Evolutionary conservation across 2,113 vertebrate genomes (phyloP), one percentile per base, ranked within the genome.

Genomic region (Ctenodactylus gundi): DNA sequence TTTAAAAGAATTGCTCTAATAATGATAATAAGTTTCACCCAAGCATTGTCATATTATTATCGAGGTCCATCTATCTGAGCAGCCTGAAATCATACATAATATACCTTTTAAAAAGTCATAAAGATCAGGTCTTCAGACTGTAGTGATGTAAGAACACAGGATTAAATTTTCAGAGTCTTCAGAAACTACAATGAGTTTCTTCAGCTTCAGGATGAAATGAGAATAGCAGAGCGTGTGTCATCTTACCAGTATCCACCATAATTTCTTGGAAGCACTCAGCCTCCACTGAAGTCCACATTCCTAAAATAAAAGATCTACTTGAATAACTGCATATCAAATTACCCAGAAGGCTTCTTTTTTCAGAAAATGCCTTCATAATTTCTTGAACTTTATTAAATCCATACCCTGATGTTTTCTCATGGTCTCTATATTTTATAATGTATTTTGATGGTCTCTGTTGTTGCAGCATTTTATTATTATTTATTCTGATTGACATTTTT

Each of bases 271-370:
- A 64, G 34, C 68, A 67, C 29, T 84, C 31, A 57, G 10, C 21
- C 31, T 92, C 64, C 44, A 51, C 23, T 73, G 34, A 89, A 46
- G 15, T 20, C 21, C 9, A 39, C 49, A 88, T 95, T 81, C 34
- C 76, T 39, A 78, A 92, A 85, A 55, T 31, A 58, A 72, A 95
- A 89, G 34, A 80, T 67, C 12, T 41, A 27, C 44, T 89, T 87
- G 18, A 94, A 88, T 46, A 70, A 75, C n/a, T 85, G 46, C 21
- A 49, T 65, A 81, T 65, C 39, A 68, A 46, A 14, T 92, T 75
- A 75, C 51, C 64, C 60, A 58, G 25, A 80, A 57, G 29, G 51
- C 13, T 34, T 75, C 34, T 10, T 60, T 76, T 62, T 82, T 81
- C 78, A 73, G 17, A 89, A 89, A 72, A 64, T 58, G 9, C 4